Evolutionary conservation across 2,797 vertebrate genomes (phyloP), one percentile per base, ranked within the genome.

Genomic region (Poecilia gillii): DNA sequence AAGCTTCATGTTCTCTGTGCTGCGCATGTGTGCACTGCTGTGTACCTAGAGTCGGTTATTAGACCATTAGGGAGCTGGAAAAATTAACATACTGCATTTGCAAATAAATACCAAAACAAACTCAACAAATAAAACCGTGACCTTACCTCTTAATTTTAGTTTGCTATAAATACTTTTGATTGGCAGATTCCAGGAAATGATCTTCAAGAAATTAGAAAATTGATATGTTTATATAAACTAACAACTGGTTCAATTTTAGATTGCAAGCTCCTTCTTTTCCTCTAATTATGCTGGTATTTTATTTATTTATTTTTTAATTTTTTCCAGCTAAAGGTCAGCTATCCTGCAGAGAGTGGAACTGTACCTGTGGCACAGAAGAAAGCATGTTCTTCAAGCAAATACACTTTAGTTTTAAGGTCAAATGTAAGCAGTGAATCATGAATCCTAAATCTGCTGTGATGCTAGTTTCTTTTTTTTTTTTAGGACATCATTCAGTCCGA

Each of bases 1-100:
- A 94, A 90, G 84, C 88, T 87, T 86, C 57, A 84, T 53, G 84
- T 79, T 86, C 75, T 79, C 76, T 80, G 62, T 79, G 74, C 76
- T 82, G 36, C 5, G 12, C 7, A 14, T 73, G 43, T 79, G 81
- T 85, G 86, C 33, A 31, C 74, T 74, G 31, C 53, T 82, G 84
- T 91, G 88, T 88, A 89, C 83, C 87, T 74, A 57, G 11, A 73
- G 73, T 73, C 79, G 55, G 73, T 82, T 36, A 55, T 62, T 41
- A 46, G 8, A 33, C 73, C 57, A 55, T 31, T 51, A 77, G 51
- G 45, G 74, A 81, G 84, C 47, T 9, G 81, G 11, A 18, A 76
- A 72, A 76, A 83, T 41, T 70, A 45, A 33, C n/a, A 62, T 46
- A 1, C n/a, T 7, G 68, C 25, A 3, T 57, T 76, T 36, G 73